Base-by-base conservation (phyloP, 2,888 invertebrate species). In the Andricus quercusramuli region DNA sequence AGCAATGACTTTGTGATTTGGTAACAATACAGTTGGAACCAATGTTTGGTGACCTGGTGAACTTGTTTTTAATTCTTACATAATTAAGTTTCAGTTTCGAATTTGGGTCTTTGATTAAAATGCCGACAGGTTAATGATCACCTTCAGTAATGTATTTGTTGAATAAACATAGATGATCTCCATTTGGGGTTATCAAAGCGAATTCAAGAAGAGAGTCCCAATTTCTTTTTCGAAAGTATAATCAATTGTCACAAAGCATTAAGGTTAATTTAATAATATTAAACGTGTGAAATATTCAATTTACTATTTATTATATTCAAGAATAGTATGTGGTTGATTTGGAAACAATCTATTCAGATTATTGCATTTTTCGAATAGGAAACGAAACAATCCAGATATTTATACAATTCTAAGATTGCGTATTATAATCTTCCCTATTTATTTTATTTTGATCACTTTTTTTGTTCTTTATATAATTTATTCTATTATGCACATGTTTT, bases 1-100 rank as follows among this genome's bases (percentile, higher is more conserved):
- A 77, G 66, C 70, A 64, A 62, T 77, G 74, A 80, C 65, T 74
- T 59, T n/a, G 78, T 37, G 62, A 37, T 78, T 41, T 56, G 41
- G 37, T 78, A 74, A 66, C 15, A 44, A 20, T 47, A 70, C 25
- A 22, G 17, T 56, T 56, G n/a, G n/a, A 56, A 65, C 25, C 65
- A 32, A 65, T 37, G 1, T 3, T 29, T 32, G 11, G 3, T 32
- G 65, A 8, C 65, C 65, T 32, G 67, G 41, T 67, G 67, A 67
- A 67, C 22, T 37, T 67, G 20, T 17, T 29, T 62, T 62, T n/a
- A 56, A 22, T 2, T n/a, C n/a, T n/a, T 56, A 56, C n/a, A 56
- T 56, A 56, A n/a, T 56, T 56, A 56, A 56, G 5, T 65, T 37
- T 29, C 0, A 37, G 20, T 65, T 32, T 65, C 2, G 17, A 47